Evolutionary conservation across 2,888 invertebrate species (phyloP), one percentile per base, ranked within the genome.

Genomic region (Scaptomyza polygonia): DNA sequence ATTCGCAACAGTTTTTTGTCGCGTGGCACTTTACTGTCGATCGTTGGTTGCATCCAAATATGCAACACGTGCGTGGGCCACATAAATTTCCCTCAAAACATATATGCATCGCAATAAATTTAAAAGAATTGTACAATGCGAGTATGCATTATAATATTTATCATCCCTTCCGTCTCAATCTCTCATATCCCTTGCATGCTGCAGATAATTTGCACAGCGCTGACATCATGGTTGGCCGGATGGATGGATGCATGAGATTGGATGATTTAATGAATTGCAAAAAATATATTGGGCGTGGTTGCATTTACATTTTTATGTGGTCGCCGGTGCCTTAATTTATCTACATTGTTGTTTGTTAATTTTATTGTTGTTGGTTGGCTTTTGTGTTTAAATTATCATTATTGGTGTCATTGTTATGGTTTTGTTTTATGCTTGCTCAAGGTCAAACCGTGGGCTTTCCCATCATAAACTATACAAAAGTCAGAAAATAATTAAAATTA

Each of bases 31-130:
- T 32, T 32, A 4, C 2, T 29, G 9, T 29, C 9, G 6, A 1
- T 7, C 43, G 34, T 47, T 27, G 21, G 7, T 36, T 47, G 43
- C 59, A 44, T 58, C 25, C 48, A 54, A 44, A 47, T 9, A 9
- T 55, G 70, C 76, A 77, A 78, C 86, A 86, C 79, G 82, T 83
- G 86, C 83, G 76, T 83, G 73, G 62, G 66, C 54, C 71, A 62
- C 78, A 86, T 78, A 73, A 79, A 86, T 78, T 80, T 51, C 42
- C 76, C 52, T 66, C 71, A 58, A 78, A 83, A 80, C 80, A 70
- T 78, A 21, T 32, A 16, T 39, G 77, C 72, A 69, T 72, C 57
- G 58, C 56, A 78, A 83, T 83, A 78, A 83, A 72, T 83, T 69
- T 62, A 71, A 73, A 69, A 54, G 64, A 78, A 67, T 73, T 67